Conservation (phyloP, 2,113 vertebrate genomes). For the Limnothrissa miodon region DNA sequence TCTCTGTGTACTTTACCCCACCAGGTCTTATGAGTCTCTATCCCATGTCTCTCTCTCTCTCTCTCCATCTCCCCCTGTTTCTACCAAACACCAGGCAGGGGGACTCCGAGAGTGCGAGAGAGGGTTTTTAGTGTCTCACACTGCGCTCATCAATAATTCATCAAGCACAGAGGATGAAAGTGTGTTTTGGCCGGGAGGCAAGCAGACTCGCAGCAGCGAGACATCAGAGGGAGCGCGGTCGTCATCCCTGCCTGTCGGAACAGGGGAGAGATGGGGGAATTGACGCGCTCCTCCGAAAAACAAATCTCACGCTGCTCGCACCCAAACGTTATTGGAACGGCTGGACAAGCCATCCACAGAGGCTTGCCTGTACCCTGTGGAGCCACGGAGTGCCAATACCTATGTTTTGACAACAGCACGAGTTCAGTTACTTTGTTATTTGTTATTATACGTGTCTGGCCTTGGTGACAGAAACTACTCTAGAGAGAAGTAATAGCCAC, state of each 20-base stretch:
- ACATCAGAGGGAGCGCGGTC: background rate
- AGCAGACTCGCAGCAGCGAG: conserved; percentile 8
- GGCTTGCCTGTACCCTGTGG: background rate
- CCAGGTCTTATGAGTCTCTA: background rate
- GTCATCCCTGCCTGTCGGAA: background rate
- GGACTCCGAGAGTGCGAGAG: conserved; percentile 21
- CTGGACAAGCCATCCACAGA: background rate
- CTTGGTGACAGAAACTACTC: background rate
- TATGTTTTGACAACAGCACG: background rate
- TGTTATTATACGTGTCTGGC: background rate
- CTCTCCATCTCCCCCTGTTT: background rate
- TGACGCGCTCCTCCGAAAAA: conserved; percentile 15
- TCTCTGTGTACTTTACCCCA: background rate
- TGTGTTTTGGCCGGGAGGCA: conserved; percentile 25
- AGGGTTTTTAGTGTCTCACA: conserved; percentile 24
- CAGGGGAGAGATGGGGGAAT: background rate
- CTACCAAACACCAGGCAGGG: background rate
- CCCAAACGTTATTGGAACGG: background rate
- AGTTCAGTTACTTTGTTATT: background rate
- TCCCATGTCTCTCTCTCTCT: background rate
- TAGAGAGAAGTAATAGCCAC: background rate
- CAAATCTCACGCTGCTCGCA: conserved; percentile 4
- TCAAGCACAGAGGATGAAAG: conserved; percentile 21
- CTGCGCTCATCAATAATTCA: conserved; percentile 38
- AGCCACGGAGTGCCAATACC: background rate